Conservation (phyloP, 2,113 vertebrate genomes). For the Asarcornis scutulata region DNA sequence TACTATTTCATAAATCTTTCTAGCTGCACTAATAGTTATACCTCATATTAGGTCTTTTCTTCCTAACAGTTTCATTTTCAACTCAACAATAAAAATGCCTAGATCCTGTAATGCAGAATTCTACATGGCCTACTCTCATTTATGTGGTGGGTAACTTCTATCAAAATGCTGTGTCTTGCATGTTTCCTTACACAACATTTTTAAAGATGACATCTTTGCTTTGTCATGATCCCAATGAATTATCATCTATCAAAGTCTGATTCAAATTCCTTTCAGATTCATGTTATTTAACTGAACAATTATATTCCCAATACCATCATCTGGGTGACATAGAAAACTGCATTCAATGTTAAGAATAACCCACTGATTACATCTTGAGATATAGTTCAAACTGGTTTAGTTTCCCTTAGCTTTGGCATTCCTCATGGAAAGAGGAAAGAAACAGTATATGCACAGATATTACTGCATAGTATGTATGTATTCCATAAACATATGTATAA, state of each 20-base stretch:
- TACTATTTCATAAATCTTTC: not conserved
- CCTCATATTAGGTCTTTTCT: not conserved
- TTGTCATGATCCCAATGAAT: not conserved
- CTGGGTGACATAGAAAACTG: not conserved
- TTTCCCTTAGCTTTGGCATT: not conserved
- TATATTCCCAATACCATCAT: not conserved
- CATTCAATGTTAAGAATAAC: not conserved
- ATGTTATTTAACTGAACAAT: not conserved
- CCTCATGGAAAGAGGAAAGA: not conserved
- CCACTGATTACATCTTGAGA: not conserved
- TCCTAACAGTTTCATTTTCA: not conserved
- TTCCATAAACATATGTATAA: not conserved
- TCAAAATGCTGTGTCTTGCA: not conserved
- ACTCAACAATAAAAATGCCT: not conserved
- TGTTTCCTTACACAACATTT: not conserved
- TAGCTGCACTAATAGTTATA: not conserved
- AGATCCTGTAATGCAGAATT: not conserved
- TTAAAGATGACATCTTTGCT: not conserved
- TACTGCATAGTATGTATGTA: not conserved
- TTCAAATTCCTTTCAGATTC: not conserved
- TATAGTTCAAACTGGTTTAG: not conserved
- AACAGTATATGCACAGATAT: not conserved
- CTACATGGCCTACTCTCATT: not conserved
- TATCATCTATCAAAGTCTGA: not conserved
- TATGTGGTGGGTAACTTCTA: not conserved